Evolutionary conservation across 2,888 invertebrate species (phyloP).

Genomic region (Pyrochroa serraticornis): DNA sequence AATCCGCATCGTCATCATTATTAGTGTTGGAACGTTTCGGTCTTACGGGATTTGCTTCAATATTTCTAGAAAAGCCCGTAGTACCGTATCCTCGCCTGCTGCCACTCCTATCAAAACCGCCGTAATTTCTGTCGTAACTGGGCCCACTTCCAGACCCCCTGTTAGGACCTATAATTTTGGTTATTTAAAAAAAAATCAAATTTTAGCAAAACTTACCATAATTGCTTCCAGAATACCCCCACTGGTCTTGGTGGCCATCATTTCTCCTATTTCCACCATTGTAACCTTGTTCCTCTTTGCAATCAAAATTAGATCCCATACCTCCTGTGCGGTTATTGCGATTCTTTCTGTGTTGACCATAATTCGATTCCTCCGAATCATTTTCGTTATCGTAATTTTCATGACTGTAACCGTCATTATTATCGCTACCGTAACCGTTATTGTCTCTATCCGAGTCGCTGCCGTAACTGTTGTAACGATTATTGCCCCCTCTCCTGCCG

Average conservation of each 20-base stretch:
- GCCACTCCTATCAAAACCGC: conserved; percentile 24
- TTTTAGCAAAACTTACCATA: neutral
- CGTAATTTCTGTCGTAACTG: conserved; percentile 15
- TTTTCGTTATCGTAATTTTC: neutral
- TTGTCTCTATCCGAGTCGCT: conserved; percentile 15
- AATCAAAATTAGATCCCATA: conserved; percentile 3
- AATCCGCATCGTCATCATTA: conserved; percentile 26
- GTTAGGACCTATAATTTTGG: neutral
- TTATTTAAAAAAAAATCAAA: neutral
- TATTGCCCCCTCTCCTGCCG: conserved; percentile 17
- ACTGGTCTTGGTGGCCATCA: neutral
- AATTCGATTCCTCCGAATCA: neutral
- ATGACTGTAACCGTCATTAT: neutral
- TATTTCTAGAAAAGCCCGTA: conserved; percentile 11
- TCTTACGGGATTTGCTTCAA: conserved; percentile 11
- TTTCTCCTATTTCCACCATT: conserved; percentile 1
- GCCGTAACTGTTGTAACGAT: conserved; percentile 14
- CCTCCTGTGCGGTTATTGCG: conserved; percentile 6
- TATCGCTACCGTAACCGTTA: conserved; percentile 7
- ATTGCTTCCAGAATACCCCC: neutral
- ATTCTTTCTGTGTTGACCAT: conserved; percentile 13
- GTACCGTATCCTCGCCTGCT: conserved; percentile 20
- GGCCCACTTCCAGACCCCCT: neutral
- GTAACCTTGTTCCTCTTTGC: conserved; percentile 7
- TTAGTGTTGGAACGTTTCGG: conserved; percentile 12